A percentile compares a stretch with the other conserved stretches of the same genome.
These are phyloP conservation scores for Lysiphlebus fabarum DNA, from an alignment of 1,140 invertebrate genomes.

Conservation along the genomic window DNA sequence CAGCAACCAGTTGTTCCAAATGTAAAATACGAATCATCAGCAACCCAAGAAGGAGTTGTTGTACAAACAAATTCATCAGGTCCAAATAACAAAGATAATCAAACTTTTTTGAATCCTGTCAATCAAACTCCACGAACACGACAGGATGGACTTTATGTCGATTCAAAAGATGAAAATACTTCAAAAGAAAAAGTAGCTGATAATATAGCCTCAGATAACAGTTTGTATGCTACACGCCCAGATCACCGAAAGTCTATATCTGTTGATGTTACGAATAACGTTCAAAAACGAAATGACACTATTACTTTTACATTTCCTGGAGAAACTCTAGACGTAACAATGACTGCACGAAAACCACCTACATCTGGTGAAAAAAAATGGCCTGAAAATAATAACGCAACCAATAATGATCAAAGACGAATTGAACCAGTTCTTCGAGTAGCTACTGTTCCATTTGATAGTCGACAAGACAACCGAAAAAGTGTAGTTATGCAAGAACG, in stretches of 20 bases:
- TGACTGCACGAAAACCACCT: constrained; percentile 35
- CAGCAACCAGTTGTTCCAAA: not conserved
- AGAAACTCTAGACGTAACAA: constrained; percentile 35
- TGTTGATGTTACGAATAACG: constrained; percentile 43
- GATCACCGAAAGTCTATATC: constrained; percentile 50
- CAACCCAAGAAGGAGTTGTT: constrained; percentile 19
- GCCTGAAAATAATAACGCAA: constrained; percentile 38
- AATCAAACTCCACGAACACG: constrained; percentile 49
- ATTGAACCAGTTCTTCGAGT: constrained; percentile 40
- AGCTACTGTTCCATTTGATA: constrained; percentile 46
- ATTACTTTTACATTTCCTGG: constrained; percentile 48
- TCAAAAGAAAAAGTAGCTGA: constrained; percentile 38
- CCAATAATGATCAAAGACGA: constrained; percentile 40
- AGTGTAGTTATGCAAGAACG: constrained; percentile 31
- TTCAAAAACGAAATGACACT: constrained; percentile 46
- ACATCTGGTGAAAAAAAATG: constrained; percentile 39
- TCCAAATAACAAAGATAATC: constrained; percentile 33
- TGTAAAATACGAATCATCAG: constrained; percentile 19
- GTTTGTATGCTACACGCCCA: constrained; percentile 41
- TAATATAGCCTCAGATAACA: constrained; percentile 34
- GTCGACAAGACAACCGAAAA: constrained; percentile 44
- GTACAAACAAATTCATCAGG: constrained; percentile 21
- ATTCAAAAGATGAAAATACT: constrained; percentile 40
- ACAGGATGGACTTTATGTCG: constrained; percentile 51
- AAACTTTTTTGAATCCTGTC: constrained; percentile 36